Evolutionary conservation across 2,113 vertebrate genomes (phyloP), one percentile per base, ranked within the genome.

Genomic region (Aegypius monachus): DNA sequence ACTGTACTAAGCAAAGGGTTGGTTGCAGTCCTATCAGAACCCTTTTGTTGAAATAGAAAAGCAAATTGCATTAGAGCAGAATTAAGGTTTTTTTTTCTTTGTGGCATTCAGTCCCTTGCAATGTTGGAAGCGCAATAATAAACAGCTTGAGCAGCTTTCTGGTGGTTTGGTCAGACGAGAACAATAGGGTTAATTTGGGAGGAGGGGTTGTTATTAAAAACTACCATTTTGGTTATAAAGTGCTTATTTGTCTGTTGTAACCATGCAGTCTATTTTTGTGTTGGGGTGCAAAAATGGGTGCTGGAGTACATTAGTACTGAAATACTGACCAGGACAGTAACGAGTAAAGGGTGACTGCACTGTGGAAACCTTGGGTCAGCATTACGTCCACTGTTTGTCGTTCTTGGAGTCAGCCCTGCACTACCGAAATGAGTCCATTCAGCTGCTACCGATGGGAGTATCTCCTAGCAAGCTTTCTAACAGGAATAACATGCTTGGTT

Each of bases 361-460:
- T 20, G 13, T 27, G 42, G 53, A 18, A 67, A 29, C 36, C 38
- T 26, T 11, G 66, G 53, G 43, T 45, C 59, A 45, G 13, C 2
- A 0, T 36, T 62, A 10, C 1, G 1, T 63, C 86, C 47, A 10
- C n/a, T 7, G 2, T 36, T 34, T 48, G 11, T 47, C 7, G 0
- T 59, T 42, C 43, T 21, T 31, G 31, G 47, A n/a, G 26, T 32
- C 48, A 53, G n/a, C 29, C 6, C 38, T 10, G 23, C 11, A 0
- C 66, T 47, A 10, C 29, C 63, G 31, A 58, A 78, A 52, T 11
- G 15, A 29, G 38, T 36, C 65, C 5, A 2, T 77, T 66, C 1
- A 1, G 40, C 75, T 45, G 26, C 58, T 56, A 6, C 32, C 0
- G 0, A 19, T 25, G 48, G 21, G 42, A 47, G 2, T 29, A 43